Evolutionary conservation across 2,113 vertebrate genomes (phyloP).

Genomic region (Psilopsiagon aymara): DNA sequence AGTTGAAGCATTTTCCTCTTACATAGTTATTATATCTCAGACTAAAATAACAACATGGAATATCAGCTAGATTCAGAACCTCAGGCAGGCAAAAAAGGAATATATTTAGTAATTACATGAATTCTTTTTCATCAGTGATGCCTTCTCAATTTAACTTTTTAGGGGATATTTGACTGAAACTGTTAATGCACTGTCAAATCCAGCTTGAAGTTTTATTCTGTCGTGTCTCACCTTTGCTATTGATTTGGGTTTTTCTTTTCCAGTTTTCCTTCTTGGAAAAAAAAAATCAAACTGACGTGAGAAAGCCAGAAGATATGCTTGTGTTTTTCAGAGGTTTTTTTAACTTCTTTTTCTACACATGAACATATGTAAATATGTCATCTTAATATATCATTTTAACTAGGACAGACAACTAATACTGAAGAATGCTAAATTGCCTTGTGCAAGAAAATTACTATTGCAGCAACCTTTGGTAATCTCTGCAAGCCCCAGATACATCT

Average conservation of each 20-base stretch:
- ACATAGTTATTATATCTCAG: neutral
- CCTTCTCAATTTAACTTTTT: conserved; percentile 19
- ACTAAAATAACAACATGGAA: neutral
- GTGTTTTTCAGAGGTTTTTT: neutral
- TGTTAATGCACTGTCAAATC: neutral
- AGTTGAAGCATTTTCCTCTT: neutral
- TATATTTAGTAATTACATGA: neutral
- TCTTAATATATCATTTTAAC: neutral
- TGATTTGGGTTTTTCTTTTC: neutral
- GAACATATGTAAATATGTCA: neutral
- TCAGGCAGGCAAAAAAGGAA: neutral
- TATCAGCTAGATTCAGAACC: neutral
- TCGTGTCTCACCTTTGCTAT: neutral
- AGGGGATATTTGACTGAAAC: neutral
- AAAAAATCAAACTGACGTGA: neutral
- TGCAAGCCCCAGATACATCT: neutral
- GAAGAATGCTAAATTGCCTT: neutral
- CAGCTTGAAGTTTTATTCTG: neutral
- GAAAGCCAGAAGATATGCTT: neutral
- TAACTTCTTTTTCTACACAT: neutral
- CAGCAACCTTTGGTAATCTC: neutral
- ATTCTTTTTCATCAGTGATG: neutral
- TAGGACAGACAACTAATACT: neutral
- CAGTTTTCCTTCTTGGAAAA: neutral
- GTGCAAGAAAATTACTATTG: neutral